Evolutionary conservation across 2,888 invertebrate species (phyloP), one percentile per base, ranked within the genome.

Genomic region (Schizaphis graminum): DNA sequence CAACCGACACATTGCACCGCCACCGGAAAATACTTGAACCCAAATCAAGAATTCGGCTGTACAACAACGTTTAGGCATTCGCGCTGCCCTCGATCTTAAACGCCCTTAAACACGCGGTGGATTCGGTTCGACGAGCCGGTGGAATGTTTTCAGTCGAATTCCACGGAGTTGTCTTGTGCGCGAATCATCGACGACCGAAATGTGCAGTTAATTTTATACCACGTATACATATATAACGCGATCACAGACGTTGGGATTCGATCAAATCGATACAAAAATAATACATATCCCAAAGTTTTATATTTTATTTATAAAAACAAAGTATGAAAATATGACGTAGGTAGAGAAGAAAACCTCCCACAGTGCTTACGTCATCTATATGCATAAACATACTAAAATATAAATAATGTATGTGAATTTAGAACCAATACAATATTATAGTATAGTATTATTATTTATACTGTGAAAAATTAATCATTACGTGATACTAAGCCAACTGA

Each of bases 1-100:
- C 86, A 47, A 47, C 28, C 16, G 86, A 16, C 84, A 8, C 85
- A 44, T 85, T 10, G 28, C 57, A 35, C 13, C 10, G 8, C 35
- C 61, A 35, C 56, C 84, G n/a, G 57, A 85, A 77, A 77, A 93
- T 93, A 93, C 57, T 93, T 93, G 93, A 93, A 61, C 90, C 41
- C 11, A 57, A 85, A 61, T 93, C 93, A 93, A 93, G 89, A 85
- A 93, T 93, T 57, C 61, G 47, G 13, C 44, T 26, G 16, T n/a
- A 77, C 35, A 21, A 93, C 89, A 93, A 57, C 89, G 57, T 93
- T 35, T 56, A 35, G 89, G 93, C 47, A 93, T 93, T 89, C 93
- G 57, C 53, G 53, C 11, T 28, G 44, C 89, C 47, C 89, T 90
- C 77, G 35, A 21, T 35, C 21, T 35, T 8, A 35, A 16, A 35